Conservation (phyloP, 2,113 vertebrate species). For the Mastomys natalensis region DNA sequence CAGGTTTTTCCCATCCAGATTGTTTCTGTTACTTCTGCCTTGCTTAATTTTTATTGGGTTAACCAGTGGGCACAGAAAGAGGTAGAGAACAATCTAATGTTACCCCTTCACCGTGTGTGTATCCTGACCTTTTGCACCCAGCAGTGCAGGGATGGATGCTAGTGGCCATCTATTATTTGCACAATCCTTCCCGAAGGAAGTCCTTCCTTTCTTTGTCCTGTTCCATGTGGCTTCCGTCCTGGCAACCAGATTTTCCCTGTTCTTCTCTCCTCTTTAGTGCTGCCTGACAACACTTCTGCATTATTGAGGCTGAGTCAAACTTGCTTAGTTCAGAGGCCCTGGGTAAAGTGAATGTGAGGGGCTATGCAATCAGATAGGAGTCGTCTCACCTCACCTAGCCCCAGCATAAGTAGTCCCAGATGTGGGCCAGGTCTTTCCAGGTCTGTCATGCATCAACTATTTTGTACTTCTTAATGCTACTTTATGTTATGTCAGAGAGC, state of each 20-base stretch:
- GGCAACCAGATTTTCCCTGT: background rate
- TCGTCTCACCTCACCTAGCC: too few relatives aligned
- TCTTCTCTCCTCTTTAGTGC: background rate
- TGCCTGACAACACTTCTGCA: background rate
- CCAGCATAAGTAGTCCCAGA: background rate
- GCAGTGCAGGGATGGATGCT: background rate
- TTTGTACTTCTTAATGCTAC: conserved; percentile 10
- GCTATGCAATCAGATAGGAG: too few relatives aligned
- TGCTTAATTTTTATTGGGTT: background rate
- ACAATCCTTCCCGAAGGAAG: background rate
- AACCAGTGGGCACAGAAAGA: background rate
- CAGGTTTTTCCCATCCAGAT: background rate
- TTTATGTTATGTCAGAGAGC: conserved; percentile 41
- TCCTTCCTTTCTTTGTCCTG: background rate
- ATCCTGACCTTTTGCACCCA: background rate
- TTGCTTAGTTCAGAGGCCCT: background rate
- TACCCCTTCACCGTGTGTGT: rapidly evolving
- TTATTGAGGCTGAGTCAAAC: background rate
- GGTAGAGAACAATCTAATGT: background rate
- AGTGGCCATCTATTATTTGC: background rate
- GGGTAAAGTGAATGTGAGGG: background rate
- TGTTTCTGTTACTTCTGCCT: background rate
- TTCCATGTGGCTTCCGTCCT: background rate
- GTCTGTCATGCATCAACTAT: background rate
- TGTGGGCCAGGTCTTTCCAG: background rate